Conservation (phyloP, 2,113 vertebrate species). For the Agapornis roseicollis region DNA sequence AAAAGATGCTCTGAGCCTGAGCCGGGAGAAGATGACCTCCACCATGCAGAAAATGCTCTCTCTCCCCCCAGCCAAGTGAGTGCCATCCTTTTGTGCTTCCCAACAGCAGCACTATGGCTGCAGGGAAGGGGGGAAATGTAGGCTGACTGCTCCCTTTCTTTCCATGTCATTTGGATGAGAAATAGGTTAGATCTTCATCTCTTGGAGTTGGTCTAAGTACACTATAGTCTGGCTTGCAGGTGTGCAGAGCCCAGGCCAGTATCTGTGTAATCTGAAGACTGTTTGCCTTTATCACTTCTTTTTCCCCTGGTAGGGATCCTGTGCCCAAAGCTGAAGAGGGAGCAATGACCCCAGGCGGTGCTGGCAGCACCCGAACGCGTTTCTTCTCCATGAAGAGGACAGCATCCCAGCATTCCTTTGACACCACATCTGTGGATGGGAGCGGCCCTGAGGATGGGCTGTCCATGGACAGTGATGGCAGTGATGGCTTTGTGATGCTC, state of each 20-base stretch:
- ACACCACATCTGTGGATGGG: slow-evolving; percentile 85
- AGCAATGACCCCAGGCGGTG: slow-evolving; percentile 54
- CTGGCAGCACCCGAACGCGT: slow-evolving; percentile 62
- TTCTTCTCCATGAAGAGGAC: slow-evolving; percentile 87
- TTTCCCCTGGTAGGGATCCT: slow-evolving; percentile 75
- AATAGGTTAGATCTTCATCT: not conserved
- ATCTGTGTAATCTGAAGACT: not conserved
- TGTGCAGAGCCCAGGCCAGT: not conserved
- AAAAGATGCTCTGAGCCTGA: slow-evolving; percentile 90
- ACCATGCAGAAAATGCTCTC: slow-evolving; percentile 91
- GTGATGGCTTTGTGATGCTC: slow-evolving; percentile 87
- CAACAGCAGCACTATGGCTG: not conserved
- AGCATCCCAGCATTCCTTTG: slow-evolving; percentile 89
- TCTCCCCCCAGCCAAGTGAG: slow-evolving; percentile 82
- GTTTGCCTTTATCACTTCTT: not conserved
- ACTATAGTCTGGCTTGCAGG: not conserved
- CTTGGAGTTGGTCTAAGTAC: not conserved
- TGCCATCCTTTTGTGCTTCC: not conserved
- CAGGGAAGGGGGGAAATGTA: not conserved
- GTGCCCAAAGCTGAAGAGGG: slow-evolving; percentile 79
- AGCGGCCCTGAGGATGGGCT: slow-evolving; percentile 87
- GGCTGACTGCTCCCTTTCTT: not conserved
- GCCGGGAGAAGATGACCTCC: slow-evolving; percentile 83
- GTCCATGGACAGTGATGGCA: slow-evolving; percentile 90
- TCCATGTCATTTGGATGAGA: fast-evolving